Evolutionary conservation across 2,797 vertebrate genomes (phyloP).

Genomic region (Limnodromus scolopaceus): DNA sequence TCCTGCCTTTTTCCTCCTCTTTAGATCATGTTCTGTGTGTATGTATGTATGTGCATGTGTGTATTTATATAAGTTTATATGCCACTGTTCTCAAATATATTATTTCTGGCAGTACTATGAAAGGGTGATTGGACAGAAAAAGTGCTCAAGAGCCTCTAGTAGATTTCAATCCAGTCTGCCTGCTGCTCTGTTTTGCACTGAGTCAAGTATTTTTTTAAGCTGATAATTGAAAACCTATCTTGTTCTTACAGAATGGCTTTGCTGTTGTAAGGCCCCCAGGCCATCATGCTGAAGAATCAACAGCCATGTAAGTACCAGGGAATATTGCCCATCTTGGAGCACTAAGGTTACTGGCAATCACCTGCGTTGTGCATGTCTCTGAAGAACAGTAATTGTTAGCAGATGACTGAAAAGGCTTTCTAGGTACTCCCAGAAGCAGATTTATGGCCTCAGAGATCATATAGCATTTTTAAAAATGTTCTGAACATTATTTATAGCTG

Average conservation of each 20-base stretch:
- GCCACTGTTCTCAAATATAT: conserved; percentile 24
- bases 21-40: not conserved
- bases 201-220: conserved; percentile 46
- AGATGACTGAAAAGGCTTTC: conserved; percentile 91
- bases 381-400: conserved; percentile 88
- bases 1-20: conserved; percentile 7
- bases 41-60: not conserved
- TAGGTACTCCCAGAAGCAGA: conserved; percentile 88
- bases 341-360: conserved; percentile 87
- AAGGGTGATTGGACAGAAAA: conserved; percentile 30
- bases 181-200: conserved; percentile 17
- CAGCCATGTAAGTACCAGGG: conserved; percentile 85
- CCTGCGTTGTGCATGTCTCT: conserved; percentile 84
- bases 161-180: conserved; percentile 34
- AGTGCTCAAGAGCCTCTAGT: not conserved
- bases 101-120: conserved; percentile 47
- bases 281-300: conserved; percentile 84
- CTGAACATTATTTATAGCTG: conserved; percentile 89
- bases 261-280: conserved; percentile 83
- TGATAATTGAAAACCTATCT: conserved; percentile 77
- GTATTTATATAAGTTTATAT: conserved; percentile 14
- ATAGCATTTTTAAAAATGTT: conserved; percentile 87
- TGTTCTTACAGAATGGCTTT: conserved; percentile 84
- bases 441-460: conserved; percentile 91
- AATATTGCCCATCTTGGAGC: conserved; percentile 80